Conservation (phyloP, 2,113 vertebrate genomes). For the Chelonoidis abingdonii region DNA sequence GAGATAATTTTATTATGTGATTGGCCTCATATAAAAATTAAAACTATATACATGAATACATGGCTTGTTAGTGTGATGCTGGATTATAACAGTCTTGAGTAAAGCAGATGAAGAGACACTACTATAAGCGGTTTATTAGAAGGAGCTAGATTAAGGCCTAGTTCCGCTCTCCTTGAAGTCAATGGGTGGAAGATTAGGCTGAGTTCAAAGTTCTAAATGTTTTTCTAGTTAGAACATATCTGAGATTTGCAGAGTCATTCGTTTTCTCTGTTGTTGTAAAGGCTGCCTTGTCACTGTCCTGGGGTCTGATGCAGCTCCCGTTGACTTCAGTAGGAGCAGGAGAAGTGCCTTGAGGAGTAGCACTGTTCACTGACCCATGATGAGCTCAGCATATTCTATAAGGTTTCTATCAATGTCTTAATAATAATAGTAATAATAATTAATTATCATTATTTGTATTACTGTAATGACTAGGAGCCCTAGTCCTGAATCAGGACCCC, state of each 20-base stretch:
- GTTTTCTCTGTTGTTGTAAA: not conserved
- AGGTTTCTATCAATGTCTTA: not conserved
- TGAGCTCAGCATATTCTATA: not conserved
- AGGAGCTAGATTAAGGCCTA: not conserved
- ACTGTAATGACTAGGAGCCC: not conserved
- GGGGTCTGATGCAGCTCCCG: not conserved
- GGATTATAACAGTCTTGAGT: not conserved
- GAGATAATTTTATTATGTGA: not conserved
- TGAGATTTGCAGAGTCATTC: not conserved
- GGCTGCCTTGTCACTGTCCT: not conserved
- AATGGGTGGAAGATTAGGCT: not conserved
- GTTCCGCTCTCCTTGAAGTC: not conserved
- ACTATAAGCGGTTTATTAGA: not conserved
- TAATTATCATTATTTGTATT: not conserved
- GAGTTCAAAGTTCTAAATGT: not conserved
- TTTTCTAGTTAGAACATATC: not conserved
- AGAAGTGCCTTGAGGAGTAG: not conserved
- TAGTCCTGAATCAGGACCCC: not conserved
- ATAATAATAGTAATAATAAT: not conserved
- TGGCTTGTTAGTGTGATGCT: not conserved
- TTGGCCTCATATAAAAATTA: not conserved
- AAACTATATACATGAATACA: not conserved
- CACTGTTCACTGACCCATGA: not conserved
- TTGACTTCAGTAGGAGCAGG: not conserved
- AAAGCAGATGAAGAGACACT: not conserved